Evolutionary conservation across 2,888 invertebrate genomes (phyloP), one percentile per base, ranked within the genome.

Genomic region (Ophraella communa): DNA sequence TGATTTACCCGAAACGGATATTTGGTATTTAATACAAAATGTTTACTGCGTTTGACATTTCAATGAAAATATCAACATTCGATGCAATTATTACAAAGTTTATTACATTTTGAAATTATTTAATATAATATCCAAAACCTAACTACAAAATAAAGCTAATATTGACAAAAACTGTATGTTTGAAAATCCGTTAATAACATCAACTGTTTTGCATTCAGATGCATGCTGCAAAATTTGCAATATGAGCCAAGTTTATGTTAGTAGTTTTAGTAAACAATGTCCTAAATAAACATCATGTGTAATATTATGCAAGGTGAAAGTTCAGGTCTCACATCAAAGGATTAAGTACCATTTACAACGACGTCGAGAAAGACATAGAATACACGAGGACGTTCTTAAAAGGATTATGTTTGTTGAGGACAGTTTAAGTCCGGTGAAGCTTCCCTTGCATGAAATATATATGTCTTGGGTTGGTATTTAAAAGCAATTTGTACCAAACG

Each of bases 331-430:
- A 51, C 49, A 51, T 51, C 49, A 51, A 51, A 27, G 49, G 49
- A 7, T 27, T 51, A 24, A 51, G 27, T 51, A 27, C 18, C 27
- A 14, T 17, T 27, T 45, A 10, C 27, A 27, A 27, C 24, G 27
- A 51, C 14, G 27, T 23, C 23, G 20, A 27, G 24, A 1, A 51
- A 51, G 23, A 51, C 27, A 27, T 4, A 14, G 23, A 8, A 49
- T 24, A 49, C 49, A 49, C 7, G 49, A 14, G n/a, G 49, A 27
- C 49, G 27, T 27, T 51, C 49, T 51, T 51, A 51, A 51, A 27
- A 27, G 49, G 49, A 51, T 51, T 51, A 51, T 51, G 49, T 51
- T 51, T 51, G 24, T 51, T 51, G 49, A 51, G 49, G 49, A 51
- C 17, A 51, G 49, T 51, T 17, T 21, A 51, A 27, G 24, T 27